These are phyloP conservation scores for Heliconius congener DNA, from an alignment of 1,140 invertebrate species.

Conservation along the genomic window DNA sequence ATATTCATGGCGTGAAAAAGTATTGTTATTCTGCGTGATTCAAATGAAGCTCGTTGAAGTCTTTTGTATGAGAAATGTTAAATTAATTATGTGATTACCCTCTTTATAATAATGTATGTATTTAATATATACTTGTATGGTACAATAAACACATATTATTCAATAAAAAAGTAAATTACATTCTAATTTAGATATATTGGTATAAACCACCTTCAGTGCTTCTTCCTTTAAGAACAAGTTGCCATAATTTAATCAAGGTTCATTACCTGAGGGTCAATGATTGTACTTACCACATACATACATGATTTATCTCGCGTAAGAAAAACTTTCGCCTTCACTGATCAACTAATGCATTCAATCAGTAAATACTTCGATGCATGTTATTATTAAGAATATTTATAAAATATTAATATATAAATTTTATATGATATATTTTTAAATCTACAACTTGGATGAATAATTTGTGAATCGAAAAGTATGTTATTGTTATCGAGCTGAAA, in stretches of 20 bases:
- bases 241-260: conserved; percentile 36
- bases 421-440: too few relatives aligned
- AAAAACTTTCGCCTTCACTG: conserved; percentile 33
- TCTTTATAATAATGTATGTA: not conserved
- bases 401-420: not conserved
- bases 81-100: not conserved
- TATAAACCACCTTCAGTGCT: conserved; percentile 22
- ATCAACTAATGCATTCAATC: conserved; percentile 20
- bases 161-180: not conserved
- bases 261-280: conserved; percentile 30
- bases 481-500: not conserved
- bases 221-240: conserved; percentile 40
- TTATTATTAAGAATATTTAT: not conserved
- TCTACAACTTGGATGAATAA: too few relatives aligned
- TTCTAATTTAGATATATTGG: conserved; percentile 20
- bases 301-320: conserved; percentile 29
- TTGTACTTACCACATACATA: conserved; percentile 24
- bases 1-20: not conserved
- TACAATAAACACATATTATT: not conserved
- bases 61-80: conserved; percentile 3
- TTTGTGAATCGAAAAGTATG: not conserved
- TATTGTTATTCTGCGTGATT: not conserved
- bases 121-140: not conserved
- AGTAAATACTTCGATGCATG: not conserved
- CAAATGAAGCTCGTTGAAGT: conserved; percentile 7